phyloP scores from a whole-genome alignment of 2,797 vertebrate genomes.

The Onychomys arenicola region DNA sequence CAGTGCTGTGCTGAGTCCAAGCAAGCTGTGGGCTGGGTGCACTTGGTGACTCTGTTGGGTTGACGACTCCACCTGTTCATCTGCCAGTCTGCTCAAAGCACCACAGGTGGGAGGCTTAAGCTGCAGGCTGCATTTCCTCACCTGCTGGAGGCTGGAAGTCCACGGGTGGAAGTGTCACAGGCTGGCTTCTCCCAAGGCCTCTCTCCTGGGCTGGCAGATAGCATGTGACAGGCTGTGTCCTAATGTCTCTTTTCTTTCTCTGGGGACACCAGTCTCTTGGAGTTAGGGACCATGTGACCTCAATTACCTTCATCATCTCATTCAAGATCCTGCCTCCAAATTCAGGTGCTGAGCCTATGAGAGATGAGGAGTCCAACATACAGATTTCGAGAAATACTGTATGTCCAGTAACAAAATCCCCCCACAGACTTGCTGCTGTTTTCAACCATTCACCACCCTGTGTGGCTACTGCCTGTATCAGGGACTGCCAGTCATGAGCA shows the following conservation, averaged over 20 bases:
- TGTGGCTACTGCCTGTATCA: not conserved
- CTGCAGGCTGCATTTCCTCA: not conserved
- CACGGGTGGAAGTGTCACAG: not conserved
- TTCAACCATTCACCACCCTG: not conserved
- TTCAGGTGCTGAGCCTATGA: not conserved
- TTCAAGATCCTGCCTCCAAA: not conserved
- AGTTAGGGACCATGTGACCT: not conserved
- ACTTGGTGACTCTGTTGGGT: rapidly evolving
- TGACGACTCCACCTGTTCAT: rapidly evolving
- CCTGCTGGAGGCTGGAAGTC: not conserved
- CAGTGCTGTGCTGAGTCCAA: not conserved
- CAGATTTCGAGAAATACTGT: not conserved
- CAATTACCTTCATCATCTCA: not conserved
- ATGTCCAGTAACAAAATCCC: not conserved
- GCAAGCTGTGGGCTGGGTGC: not conserved
- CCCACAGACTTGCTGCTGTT: no score
- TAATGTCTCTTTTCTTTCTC: not conserved
- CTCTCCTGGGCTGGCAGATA: not conserved
- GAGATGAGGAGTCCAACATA: not conserved
- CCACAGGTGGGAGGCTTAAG: not conserved
- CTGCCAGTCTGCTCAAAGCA: not conserved
- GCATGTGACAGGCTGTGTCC: not conserved
- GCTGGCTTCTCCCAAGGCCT: no score
- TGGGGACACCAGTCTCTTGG: not conserved
- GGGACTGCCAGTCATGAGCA: not conserved